Evolutionary conservation across 2,797 vertebrate genomes (phyloP).

Genomic region (Microctenopoma lineatum): DNA sequence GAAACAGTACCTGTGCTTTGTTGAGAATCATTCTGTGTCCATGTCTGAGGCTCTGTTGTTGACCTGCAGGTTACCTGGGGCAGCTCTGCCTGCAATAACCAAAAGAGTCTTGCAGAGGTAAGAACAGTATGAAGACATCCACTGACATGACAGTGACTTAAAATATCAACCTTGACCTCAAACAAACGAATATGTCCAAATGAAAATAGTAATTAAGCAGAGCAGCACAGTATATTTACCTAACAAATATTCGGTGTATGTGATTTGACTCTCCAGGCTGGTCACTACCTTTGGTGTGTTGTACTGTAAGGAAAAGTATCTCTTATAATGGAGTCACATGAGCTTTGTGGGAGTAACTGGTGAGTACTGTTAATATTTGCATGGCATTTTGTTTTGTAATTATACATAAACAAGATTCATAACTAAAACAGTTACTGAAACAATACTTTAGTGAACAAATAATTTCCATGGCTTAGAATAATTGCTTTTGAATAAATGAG

Average conservation of each 20-base stretch:
- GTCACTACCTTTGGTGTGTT: too few relatives aligned
- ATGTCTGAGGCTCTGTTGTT: conserved; percentile 3
- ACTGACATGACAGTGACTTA: conserved; percentile 15
- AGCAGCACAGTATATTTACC: too few relatives aligned
- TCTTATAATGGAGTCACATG: background rate
- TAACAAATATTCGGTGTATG: too few relatives aligned
- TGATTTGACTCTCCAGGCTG: too few relatives aligned
- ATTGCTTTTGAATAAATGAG: conserved; percentile 45
- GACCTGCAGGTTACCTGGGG: conserved; percentile 16
- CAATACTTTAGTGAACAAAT: conserved; percentile 22
- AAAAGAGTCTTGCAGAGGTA: background rate
- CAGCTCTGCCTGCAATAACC: conserved; percentile 10
- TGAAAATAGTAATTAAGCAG: too few relatives aligned
- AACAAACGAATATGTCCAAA: too few relatives aligned
- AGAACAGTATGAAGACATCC: conserved; percentile 9
- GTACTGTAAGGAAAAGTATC: background rate
- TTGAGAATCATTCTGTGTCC: conserved; percentile 7
- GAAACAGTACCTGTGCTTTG: conserved; percentile 16
- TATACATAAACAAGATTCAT: conserved; percentile 21
- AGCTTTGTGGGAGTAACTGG: background rate
- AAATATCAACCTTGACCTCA: conserved; percentile 15
- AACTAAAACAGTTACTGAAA: conserved; percentile 17
- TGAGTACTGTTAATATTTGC: conserved; percentile 6
- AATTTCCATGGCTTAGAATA: conserved; percentile 35
- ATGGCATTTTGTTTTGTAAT: conserved; percentile 31